Evolutionary conservation across 2,113 vertebrate species (phyloP), one percentile per base, ranked within the genome.

Genomic region (Chauna torquata): DNA sequence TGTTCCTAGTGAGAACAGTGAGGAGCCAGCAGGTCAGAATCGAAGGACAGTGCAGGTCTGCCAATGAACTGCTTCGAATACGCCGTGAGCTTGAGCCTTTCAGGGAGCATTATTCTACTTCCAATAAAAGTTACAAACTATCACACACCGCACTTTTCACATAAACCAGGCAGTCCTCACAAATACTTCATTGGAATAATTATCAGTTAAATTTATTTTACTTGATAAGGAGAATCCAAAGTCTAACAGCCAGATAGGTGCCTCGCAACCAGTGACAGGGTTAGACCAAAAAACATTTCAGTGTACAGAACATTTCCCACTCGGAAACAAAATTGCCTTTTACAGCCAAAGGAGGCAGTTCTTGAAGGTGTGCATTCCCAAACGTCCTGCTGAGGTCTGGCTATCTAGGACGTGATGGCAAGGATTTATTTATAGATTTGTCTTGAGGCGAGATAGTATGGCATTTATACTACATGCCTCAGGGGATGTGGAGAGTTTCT

Each of bases 401-500:
- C 10, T 36, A 58, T 74, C 54, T 68, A 16, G 90, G 82, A 45
- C 86, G 8, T 0, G 34, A 12, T 23, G 47, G 42, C 24, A 27
- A 34, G 77, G 34, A 6, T n/a, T 82, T 79, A 92, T 90, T 92
- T 82, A 69, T 86, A 64, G 82, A 19, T 12, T 9, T 25, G 65
- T 47, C 86, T 86, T 27, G 77, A 45, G 81, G 85, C 16, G 0
- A 23, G 40, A 5, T 8, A 7, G 44, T 1, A 4, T 3, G 64
- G 80, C 50, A 1, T 6, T 57, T 34, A 12, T 2, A 5, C 68
- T 30, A 1, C 32, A 0, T 22, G 57, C 70, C 52, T 5, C 40
- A 18, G 5, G 44, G 64, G 64, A 25, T 5, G 2, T 0, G 11
- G 23, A 24, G 25, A 4, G 24, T 5, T 68, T 25, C 71, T 8